Conservation (phyloP, 2,888 invertebrate species). For the Orthonychiurus folsomi region DNA sequence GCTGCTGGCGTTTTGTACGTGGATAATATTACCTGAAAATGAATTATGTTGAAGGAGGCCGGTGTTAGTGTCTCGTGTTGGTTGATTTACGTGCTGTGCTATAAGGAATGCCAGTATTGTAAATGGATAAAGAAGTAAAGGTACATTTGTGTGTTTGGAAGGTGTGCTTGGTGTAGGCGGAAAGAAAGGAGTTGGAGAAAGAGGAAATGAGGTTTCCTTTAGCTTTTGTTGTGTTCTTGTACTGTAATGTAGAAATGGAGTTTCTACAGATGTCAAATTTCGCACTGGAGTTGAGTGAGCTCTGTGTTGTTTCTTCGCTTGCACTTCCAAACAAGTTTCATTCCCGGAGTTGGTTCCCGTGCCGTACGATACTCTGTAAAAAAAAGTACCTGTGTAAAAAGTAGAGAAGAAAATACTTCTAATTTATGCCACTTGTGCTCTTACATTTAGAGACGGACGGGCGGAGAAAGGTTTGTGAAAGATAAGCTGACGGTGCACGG, state of each 20-base stretch:
- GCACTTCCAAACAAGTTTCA: too few relatives aligned
- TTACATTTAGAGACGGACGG: not conserved
- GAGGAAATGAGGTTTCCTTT: constrained; percentile 5
- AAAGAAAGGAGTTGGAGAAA: not conserved
- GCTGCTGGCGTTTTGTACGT: too few relatives aligned
- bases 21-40: not conserved
- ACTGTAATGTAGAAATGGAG: not conserved
- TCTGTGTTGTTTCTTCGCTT: not conserved
- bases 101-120: not conserved
- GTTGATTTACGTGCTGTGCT: not conserved
- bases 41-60: not conserved
- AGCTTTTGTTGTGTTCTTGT: constrained; percentile 1
- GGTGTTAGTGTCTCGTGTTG: not conserved
- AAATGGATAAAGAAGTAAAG: not conserved
- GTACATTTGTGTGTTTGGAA: not conserved
- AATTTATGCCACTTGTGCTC: not conserved
- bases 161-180: too few relatives aligned
- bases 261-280: not conserved
- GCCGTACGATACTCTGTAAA: too few relatives aligned
- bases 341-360: not conserved
- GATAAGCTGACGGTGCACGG: not conserved
- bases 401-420: not conserved
- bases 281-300: not conserved
- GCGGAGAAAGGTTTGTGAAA: not conserved
- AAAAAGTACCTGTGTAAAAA: not conserved